Base-by-base conservation (phyloP, 2,888 invertebrate species). In the Aleiodes testaceus region DNA sequence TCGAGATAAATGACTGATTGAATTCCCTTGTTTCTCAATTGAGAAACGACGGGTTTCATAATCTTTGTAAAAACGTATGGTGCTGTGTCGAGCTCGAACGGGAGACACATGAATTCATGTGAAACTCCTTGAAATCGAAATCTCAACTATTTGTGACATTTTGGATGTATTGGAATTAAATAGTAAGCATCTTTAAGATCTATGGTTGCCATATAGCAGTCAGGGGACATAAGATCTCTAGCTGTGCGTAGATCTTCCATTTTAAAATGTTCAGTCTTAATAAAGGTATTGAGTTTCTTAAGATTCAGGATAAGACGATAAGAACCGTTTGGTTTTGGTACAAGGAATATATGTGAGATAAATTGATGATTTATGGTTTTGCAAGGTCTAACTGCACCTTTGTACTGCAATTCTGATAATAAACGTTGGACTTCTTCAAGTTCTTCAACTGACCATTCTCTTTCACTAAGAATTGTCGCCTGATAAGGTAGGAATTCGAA, bases 201-300 rank as follows among this genome's bases (percentile, higher is more conserved):
- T 7, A 72, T 20, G 6, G 69, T 69, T 1, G 64, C 50, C 69
- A 75, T 75, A 45, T 63, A 72, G 49, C 50, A 66, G n/a, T 45
- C 47, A 20, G 4, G 12, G 11, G 9, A 26, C 3, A 66, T 49
- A 22, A 73, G 18, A 6, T 53, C 16, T 42, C 3, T n/a, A 11
- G 76, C 79, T 9, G 77, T 76, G 66, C 75, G 72, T 22, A 73
- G 69, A 59, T 80, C 79, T 64, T 80, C 79, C 30, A 81, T 70
- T 66, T 80, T 79, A 63, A 81, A 81, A 72, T 80, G 81, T 36
- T 70, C 55, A 3, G 76, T 69, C 14, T 30, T 6, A 26, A 81
- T 69, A 52, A 72, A 79, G 42, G 75, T 69, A 63, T 80, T 79
- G 1, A 81, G 64, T 18, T 53, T 55, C 72, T 79, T 80, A n/a